phyloP scores from a whole-genome alignment of 2,797 vertebrate genomes.

The Syngnathus acus region DNA sequence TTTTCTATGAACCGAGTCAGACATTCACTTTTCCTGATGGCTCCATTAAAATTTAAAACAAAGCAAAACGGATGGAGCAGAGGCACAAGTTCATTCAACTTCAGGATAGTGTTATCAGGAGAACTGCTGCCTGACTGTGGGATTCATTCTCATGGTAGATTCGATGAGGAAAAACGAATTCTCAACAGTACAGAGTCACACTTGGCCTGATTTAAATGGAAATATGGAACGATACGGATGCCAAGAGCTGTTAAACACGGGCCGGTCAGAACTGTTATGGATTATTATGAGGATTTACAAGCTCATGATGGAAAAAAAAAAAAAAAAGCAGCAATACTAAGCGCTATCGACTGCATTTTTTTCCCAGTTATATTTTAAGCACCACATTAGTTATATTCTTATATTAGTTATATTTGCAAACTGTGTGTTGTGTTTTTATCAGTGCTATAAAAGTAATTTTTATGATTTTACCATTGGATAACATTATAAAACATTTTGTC shows the following conservation, averaged over 20 bases:
- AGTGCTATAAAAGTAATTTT: too few relatives aligned
- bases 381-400: too few relatives aligned
- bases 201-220: not conserved
- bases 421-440: too few relatives aligned
- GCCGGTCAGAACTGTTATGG: not conserved
- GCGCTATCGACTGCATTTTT: too few relatives aligned
- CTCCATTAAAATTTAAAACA: not conserved
- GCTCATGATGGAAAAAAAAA: not conserved
- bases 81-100: slow-evolving; percentile 4
- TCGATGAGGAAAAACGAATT: not conserved
- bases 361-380: too few relatives aligned
- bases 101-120: not conserved
- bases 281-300: not conserved
- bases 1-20: not conserved
- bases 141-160: not conserved
- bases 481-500: too few relatives aligned
- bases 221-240: not conserved
- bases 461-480: too few relatives aligned
- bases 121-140: not conserved
- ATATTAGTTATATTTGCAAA: too few relatives aligned
- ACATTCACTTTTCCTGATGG: not conserved
- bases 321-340: not conserved
- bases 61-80: not conserved
- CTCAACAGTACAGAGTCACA: not conserved
- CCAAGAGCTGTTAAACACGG: not conserved